Evolutionary conservation across 2,888 invertebrate species (phyloP).

Genomic region (Caenorhabditis angaria): DNA sequence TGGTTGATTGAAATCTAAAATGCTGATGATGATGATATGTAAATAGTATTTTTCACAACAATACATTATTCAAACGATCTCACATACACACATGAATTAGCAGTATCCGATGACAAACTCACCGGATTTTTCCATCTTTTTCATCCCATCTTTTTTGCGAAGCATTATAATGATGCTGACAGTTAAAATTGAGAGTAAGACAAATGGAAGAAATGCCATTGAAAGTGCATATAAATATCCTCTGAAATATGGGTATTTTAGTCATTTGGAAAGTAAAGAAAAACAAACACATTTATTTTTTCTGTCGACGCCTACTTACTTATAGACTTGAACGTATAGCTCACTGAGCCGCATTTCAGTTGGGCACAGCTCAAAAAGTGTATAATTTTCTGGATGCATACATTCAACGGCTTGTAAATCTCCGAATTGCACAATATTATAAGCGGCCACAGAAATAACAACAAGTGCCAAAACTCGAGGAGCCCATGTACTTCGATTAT

Average conservation of each 20-base stretch:
- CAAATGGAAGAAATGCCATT: slow-evolving; percentile 66
- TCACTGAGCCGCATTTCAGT: slow-evolving; percentile 64
- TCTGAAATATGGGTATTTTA: slow-evolving; percentile 38
- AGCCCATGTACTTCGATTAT: slow-evolving; percentile 47
- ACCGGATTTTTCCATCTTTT: slow-evolving; percentile 4
- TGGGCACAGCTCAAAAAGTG: slow-evolving; percentile 63
- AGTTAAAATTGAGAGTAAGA: slow-evolving; percentile 58
- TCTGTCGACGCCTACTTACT: slow-evolving; percentile 50
- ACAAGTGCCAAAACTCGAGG: slow-evolving; percentile 51
- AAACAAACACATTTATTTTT: no score
- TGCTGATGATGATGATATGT: no score
- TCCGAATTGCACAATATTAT: slow-evolving; percentile 62
- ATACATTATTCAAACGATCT: neutral
- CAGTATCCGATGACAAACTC: neutral
- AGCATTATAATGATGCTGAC: slow-evolving; percentile 54
- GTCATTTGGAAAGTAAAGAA: neutral
- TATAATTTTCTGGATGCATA: slow-evolving; percentile 46
- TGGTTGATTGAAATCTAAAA: no score
- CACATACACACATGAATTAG: neutral
- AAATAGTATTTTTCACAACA: neutral
- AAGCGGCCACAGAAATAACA: slow-evolving; percentile 54
- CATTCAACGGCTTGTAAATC: slow-evolving; percentile 62
- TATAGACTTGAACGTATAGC: slow-evolving; percentile 61
- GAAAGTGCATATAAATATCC: slow-evolving; percentile 64
- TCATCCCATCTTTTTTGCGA: slow-evolving; percentile 17